These are phyloP conservation scores for Fragum whitleyi DNA, from an alignment of 2,888 invertebrate species.

Conservation along the genomic window DNA sequence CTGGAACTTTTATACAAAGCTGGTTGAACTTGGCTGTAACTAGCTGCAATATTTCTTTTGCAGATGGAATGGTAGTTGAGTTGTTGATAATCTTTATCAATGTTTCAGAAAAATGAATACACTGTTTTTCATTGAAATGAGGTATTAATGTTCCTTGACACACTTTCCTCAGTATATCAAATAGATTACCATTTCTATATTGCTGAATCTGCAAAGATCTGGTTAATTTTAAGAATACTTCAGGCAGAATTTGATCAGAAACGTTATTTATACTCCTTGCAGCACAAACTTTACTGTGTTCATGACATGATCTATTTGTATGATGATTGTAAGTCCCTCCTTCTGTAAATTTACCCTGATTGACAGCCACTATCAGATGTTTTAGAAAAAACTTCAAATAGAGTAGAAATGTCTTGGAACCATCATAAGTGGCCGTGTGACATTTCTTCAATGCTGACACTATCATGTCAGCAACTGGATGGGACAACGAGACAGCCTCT, in stretches of 20 bases:
- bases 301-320: neutral
- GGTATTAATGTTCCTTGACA: slow-evolving; percentile 46
- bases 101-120: slow-evolving; percentile 39
- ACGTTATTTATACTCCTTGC: slow-evolving; percentile 20
- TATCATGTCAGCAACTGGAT: slow-evolving; percentile 74
- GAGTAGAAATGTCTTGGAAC: slow-evolving; percentile 70
- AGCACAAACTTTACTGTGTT: slow-evolving; percentile 21
- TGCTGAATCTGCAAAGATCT: neutral
- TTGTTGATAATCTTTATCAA: slow-evolving; percentile 31
- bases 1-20: slow-evolving; percentile 63
- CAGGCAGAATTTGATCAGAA: slow-evolving; percentile 18
- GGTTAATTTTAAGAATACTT: slow-evolving; percentile 2
- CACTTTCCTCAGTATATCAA: slow-evolving; percentile 34
- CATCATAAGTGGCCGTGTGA: slow-evolving; percentile 61
- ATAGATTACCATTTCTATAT: neutral
- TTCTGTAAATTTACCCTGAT: slow-evolving; percentile 29
- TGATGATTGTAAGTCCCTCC: slow-evolving; percentile 24
- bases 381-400: slow-evolving; percentile 56
- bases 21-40: slow-evolving; percentile 58
- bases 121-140: slow-evolving; percentile 45
- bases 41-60: slow-evolving; percentile 20
- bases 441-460: slow-evolving; percentile 58
- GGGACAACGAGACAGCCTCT: slow-evolving; percentile 70
- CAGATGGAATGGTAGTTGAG: neutral
- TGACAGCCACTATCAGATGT: slow-evolving; percentile 24